Evolutionary conservation across 2,888 invertebrate species (phyloP).

Genomic region (Leucophora obtusa): DNA sequence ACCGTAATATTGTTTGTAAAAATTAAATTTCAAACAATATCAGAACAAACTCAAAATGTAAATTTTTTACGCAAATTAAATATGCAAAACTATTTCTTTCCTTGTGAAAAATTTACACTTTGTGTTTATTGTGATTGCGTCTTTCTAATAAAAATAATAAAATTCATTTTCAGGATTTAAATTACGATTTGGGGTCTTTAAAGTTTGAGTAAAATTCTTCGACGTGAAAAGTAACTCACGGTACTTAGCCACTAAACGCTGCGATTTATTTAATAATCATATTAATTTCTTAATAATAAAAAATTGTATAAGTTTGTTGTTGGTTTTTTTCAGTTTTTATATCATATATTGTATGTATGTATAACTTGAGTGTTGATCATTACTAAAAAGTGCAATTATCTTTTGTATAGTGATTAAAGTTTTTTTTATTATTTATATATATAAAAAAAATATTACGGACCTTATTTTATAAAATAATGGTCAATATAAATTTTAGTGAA

Average conservation of each 20-base stretch:
- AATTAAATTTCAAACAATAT: too few species aligned
- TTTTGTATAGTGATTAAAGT: constrained; percentile 51
- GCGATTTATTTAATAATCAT: constrained; percentile 34
- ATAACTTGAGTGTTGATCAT: constrained; percentile 55
- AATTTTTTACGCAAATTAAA: too few species aligned
- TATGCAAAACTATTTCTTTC: too few species aligned
- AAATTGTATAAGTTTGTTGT: constrained; percentile 48
- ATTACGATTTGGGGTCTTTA: too few species aligned
- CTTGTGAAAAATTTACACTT: too few species aligned
- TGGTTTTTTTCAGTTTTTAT: constrained; percentile 15
- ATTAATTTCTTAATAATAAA: constrained; percentile 37
- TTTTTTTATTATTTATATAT: constrained; percentile 25
- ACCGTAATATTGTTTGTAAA: too few species aligned
- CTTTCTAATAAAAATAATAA: too few species aligned
- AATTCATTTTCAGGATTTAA: too few species aligned
- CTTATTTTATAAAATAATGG: constrained; percentile 3
- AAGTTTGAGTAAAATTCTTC: too few species aligned
- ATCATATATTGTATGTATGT: constrained; percentile 19
- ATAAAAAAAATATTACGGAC: constrained; percentile 23
- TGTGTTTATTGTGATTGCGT: too few species aligned
- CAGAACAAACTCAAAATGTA: too few species aligned
- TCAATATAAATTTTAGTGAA: neutral
- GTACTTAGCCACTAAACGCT: constrained; percentile 50
- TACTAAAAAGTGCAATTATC: constrained; percentile 62
- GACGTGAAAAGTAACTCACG: too few species aligned